A percentile compares a stretch with the other conserved stretches of the same genome.
These are phyloP conservation scores for Sceloporus tristichus DNA, from an alignment of 2,113 vertebrate genomes.

Conservation along the genomic window DNA sequence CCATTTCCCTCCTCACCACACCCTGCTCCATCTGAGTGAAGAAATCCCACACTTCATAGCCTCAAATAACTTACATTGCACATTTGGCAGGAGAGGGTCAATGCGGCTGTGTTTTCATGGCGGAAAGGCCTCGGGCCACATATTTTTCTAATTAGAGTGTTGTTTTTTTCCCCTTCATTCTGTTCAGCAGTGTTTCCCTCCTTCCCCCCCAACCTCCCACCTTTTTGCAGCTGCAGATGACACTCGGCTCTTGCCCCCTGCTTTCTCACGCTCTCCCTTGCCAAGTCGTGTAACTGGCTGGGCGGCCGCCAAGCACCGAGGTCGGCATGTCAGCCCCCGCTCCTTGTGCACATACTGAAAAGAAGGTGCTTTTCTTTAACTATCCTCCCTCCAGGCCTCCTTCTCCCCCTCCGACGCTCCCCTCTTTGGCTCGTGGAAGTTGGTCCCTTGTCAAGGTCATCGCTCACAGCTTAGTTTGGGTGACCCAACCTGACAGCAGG, in stretches of 20 bases:
- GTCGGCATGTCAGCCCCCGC: slow-evolving; percentile 78
- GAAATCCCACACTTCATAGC: slow-evolving; percentile 78
- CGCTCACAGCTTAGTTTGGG: slow-evolving; percentile 52
- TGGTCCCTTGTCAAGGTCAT: slow-evolving; percentile 67
- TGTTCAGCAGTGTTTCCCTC: slow-evolving; percentile 84
- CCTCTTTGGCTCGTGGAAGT: slow-evolving; percentile 54
- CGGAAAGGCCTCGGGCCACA: slow-evolving; percentile 84
- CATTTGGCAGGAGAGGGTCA: slow-evolving; percentile 77
- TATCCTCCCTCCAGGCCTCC: neutral
- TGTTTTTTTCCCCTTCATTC: slow-evolving; percentile 61
- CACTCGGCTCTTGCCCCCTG: slow-evolving; percentile 90
- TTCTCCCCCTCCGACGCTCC: neutral
- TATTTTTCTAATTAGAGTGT: slow-evolving; percentile 91
- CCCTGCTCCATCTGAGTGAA: slow-evolving; percentile 54
- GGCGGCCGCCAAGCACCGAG: slow-evolving; percentile 82
- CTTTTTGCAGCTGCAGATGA: slow-evolving; percentile 92
- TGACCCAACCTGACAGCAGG: neutral
- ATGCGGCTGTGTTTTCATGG: slow-evolving; percentile 84
- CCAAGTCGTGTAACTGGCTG: slow-evolving; percentile 81
- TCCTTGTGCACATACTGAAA: slow-evolving; percentile 72
- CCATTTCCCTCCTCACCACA: neutral
- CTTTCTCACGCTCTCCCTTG: slow-evolving; percentile 90
- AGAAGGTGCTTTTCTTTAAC: slow-evolving; percentile 64
- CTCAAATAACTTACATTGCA: slow-evolving; percentile 71
- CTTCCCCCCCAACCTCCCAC: neutral